Base-by-base conservation (phyloP, 2,113 vertebrate species). In the Syngnathus scovelli region DNA sequence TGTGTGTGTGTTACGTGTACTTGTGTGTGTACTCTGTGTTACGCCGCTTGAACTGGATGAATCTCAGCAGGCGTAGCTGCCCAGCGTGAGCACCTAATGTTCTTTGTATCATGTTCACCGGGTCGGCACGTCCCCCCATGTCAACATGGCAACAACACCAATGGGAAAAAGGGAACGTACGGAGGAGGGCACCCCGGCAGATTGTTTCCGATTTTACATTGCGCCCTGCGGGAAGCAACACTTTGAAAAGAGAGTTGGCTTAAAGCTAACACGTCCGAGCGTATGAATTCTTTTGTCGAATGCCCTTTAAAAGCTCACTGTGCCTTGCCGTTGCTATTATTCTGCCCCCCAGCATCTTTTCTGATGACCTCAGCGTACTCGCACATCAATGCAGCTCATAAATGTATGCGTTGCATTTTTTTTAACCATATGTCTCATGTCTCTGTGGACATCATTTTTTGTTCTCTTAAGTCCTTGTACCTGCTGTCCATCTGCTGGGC, bases 291-390 rank as follows among this genome's bases (percentile, higher is more conserved):
- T 33, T 33, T 33, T 3, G 3, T 33, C 27, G 61, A 61, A 39
- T 12, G 39, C 46, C 75, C 52, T 79, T 69, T 68, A 60, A 63
- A 68, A 74, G 68, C 77, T 77, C 61, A 21, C 43, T 61, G 65
- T 56, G 64, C 63, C 56, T 60, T 78, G 61, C 68, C 81, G 64
- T 13, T 60, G 38, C 44, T 59, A 15, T 64, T 74, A 48, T 75
- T 67, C 48, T 48, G 43, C 15, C 44, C 5, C 19, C 49, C 67
- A 73, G 80, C 74, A 59, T 48, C 39, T 55, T 52, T 38, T 65
- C 39, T 63, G 49, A 51, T 44, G 15, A 67, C 7, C 38, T 16
- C 12, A 49, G 56, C 13, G 33, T 66, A 71, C 62, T 60, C 61
- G 61, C 64, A 15, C 19, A 66, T 71, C 43, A 68, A 56, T 43